Conservation (phyloP, 1,140 invertebrate genomes). For the Trichonephila inaurata region DNA sequence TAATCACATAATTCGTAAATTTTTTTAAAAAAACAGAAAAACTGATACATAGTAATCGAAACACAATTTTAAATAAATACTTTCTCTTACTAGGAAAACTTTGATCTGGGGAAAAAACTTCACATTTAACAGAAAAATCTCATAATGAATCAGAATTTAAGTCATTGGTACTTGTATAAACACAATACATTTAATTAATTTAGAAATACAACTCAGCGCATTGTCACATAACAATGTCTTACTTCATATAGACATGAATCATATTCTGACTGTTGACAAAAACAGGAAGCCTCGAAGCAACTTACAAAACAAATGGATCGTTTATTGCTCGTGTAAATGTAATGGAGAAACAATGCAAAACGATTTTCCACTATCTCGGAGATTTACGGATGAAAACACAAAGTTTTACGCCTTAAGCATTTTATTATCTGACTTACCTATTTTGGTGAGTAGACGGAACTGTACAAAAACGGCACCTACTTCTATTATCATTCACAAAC, state of each 20-base stretch:
- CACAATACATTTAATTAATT: too few species aligned
- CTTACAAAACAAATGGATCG: background rate
- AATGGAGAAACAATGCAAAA: constrained; percentile 5
- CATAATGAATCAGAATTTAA: too few species aligned
- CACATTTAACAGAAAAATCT: too few species aligned
- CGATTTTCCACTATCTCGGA: background rate
- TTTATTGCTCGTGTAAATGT: background rate
- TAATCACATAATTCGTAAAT: too few species aligned
- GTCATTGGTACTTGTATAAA: too few species aligned
- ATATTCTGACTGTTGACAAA: background rate
- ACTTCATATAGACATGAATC: background rate
- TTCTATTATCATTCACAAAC: constrained; percentile 21
- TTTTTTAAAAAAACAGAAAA: too few species aligned
- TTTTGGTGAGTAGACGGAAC: background rate
- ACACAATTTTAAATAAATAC: too few species aligned
- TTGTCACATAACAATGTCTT: background rate
- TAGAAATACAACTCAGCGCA: background rate
- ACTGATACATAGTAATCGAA: too few species aligned
- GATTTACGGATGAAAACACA: constrained; percentile 24
- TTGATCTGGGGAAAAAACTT: too few species aligned
- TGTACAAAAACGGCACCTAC: background rate
- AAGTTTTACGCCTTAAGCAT: background rate
- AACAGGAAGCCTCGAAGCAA: background rate
- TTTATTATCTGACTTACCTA: background rate
- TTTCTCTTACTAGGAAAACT: too few species aligned